These are phyloP conservation scores for Actenoides lindsayi DNA, from an alignment of 2,113 vertebrate species.

Conservation along the genomic window DNA sequence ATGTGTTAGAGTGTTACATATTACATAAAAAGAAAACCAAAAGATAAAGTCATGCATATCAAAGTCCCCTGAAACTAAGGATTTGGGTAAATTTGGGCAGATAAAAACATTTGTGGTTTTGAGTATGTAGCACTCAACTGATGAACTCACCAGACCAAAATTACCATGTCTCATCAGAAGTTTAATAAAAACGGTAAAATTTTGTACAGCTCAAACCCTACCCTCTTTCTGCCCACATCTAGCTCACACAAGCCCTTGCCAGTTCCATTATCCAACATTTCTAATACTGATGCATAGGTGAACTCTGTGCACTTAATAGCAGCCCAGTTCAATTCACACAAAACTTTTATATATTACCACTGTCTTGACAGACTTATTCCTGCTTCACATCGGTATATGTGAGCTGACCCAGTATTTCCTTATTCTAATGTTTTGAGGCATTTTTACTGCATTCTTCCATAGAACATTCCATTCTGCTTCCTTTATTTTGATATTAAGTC, in stretches of 20 bases:
- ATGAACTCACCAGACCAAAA: neutral
- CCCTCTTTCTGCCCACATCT: neutral
- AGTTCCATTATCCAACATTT: neutral
- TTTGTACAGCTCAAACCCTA: neutral
- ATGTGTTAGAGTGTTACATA: neutral
- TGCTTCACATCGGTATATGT: neutral
- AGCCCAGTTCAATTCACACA: neutral
- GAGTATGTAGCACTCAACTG: neutral
- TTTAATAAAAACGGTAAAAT: neutral
- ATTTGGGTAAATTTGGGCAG: neutral
- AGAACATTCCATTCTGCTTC: conserved; percentile 32
- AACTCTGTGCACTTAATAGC: neutral
- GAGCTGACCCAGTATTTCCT: neutral
- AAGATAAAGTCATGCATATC: neutral
- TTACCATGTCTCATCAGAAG: neutral
- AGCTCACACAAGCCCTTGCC: neutral
- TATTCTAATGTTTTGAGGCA: neutral
- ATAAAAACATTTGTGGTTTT: neutral
- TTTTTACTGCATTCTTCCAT: conserved; percentile 3
- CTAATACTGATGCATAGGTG: neutral
- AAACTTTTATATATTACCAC: neutral
- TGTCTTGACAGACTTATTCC: neutral
- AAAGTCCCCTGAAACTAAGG: neutral
- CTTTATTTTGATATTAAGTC: conserved; percentile 26
- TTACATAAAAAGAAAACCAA: neutral